Base-by-base conservation (phyloP, 2,113 vertebrate species). In the Eretmodus cyanostictus region DNA sequence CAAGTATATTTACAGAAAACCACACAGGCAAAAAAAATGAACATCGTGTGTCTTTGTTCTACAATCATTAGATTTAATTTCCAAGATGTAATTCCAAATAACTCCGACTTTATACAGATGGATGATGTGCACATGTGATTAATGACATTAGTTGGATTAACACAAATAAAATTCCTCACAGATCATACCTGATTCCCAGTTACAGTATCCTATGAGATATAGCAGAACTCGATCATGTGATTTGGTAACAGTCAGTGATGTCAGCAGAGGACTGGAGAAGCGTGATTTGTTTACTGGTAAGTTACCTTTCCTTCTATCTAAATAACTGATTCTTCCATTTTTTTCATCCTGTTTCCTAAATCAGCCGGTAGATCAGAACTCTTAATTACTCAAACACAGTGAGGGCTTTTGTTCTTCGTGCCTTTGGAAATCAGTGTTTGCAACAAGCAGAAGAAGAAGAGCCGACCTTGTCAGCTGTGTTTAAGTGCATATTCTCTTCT, bases 311-410 rank as follows among this genome's bases (percentile, higher is more conserved):
- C 12, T 51, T 51, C 49, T 16, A 7, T 54, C 51, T 29, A 9
- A 29, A 29, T 29, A 29, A 16, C 55, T 29, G 24, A 29, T 57
- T 57, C 55, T 57, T 57, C 55, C 24, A 29, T 57, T 57, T 57
- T 0, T 57, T 57, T 8, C 24, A 57, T 57, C 24, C 7, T 8
- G 22, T 27, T 0, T 29, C 24, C 24, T 57, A 8, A 29, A 57
- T 16, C 24, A 9, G 7, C 24, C 53, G 13, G 29, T 57, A 55
- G 2, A 27, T 27, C 54, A 55, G 54, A 55, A 27, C 12, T 47
- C 45, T 16, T 16, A 16, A 47, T 47, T 16, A 7, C 6, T 55
- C 54, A 55, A 27, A 55, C 12, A 2, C 7, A 14, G 54, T 8
- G 22, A 55, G 22, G 54, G 54, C 12, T 55, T 27, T 55, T 8